Percentiles rank a stretch among this genome's conserved stretches.
Evolutionary conservation across 2,113 vertebrate genomes (phyloP).

Genomic region (Hipposideros armiger): DNA sequence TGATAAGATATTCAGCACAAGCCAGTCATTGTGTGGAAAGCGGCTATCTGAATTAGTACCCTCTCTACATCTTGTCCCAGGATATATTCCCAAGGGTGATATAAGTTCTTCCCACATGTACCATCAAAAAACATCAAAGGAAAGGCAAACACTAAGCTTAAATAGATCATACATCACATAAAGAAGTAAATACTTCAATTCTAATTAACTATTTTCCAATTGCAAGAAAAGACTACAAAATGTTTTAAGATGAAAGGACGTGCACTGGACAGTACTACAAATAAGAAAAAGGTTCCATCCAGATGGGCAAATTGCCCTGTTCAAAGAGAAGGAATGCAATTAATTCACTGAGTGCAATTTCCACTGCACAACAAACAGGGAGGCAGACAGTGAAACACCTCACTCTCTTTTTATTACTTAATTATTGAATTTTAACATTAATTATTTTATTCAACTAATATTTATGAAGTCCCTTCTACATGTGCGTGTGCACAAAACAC

Average conservation of each 20-base stretch:
- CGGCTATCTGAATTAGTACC: neutral
- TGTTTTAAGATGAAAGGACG: neutral
- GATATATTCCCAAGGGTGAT: neutral
- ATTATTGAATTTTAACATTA: neutral
- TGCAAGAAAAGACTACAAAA: neutral
- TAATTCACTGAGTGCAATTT: neutral
- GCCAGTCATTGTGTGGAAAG: neutral
- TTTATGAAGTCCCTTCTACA: neutral
- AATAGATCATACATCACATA: neutral
- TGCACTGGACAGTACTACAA: neutral
- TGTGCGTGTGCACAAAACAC: neutral
- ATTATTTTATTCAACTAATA: neutral
- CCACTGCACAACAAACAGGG: neutral
- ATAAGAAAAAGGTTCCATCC: neutral
- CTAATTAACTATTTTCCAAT: slow-evolving; percentile 20
- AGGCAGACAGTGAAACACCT: neutral
- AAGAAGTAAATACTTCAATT: slow-evolving; percentile 58
- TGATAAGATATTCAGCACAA: neutral
- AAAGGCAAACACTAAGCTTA: neutral
- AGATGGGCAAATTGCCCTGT: neutral
- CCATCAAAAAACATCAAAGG: slow-evolving; percentile 19
- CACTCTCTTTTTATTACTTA: neutral
- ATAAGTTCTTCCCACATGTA: neutral
- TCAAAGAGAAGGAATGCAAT: neutral
- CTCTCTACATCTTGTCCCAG: neutral